phyloP scores from a whole-genome alignment of 2,113 vertebrate species.

The Podocnemis expansa region DNA sequence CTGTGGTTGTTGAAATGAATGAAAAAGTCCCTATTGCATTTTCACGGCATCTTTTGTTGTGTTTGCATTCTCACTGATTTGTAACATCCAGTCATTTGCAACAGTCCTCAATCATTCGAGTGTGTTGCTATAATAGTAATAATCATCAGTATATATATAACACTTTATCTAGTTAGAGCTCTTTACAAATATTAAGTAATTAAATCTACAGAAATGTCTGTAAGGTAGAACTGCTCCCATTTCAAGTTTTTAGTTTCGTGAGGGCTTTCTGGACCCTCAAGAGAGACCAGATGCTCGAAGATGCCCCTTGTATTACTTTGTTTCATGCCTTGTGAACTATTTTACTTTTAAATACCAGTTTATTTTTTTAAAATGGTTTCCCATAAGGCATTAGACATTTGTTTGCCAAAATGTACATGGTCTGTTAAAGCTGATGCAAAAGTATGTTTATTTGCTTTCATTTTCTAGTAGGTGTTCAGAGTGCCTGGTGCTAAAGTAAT shows the following conservation, averaged over 20 bases:
- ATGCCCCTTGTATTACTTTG: not conserved
- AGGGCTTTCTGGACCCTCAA: not conserved
- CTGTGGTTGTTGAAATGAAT: not conserved
- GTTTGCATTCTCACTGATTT: not conserved
- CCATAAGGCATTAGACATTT: not conserved
- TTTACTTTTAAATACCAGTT: not conserved
- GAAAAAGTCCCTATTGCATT: not conserved
- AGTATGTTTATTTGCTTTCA: not conserved
- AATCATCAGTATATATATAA: not conserved
- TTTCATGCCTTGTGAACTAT: not conserved
- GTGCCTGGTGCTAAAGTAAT: accelerated
- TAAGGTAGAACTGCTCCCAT: not conserved
- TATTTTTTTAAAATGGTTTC: not conserved
- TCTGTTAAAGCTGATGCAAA: not conserved
- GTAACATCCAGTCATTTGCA: not conserved
- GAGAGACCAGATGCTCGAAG: not conserved
- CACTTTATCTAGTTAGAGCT: not conserved
- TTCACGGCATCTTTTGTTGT: not conserved
- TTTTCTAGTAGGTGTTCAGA: not conserved
- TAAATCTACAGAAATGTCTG: not conserved
- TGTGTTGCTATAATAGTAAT: not conserved
- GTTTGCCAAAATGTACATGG: not conserved
- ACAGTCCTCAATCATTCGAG: not conserved
- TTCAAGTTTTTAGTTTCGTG: not conserved
- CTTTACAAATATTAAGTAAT: not conserved